Base-by-base conservation (phyloP, 2,888 invertebrate species). In the Cryptocheilus praepositus region DNA sequence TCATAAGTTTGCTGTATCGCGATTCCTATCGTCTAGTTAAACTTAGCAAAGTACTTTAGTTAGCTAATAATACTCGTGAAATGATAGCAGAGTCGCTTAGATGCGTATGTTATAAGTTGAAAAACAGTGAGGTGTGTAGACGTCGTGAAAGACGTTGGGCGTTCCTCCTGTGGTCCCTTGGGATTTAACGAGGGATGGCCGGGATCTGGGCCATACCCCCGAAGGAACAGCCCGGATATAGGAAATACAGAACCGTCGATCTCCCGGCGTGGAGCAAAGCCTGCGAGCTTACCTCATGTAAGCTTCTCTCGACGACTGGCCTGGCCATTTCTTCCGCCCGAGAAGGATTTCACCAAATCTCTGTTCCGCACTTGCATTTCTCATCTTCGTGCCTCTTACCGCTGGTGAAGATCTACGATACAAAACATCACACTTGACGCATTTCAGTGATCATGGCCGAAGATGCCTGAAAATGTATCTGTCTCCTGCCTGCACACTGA, bases 251-350 rank as follows among this genome's bases (percentile, higher is more conserved):
- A 69, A 76, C 71, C 81, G 82, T 82, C 83, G 84, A 84, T 85
- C 84, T 86, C 81, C 78, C 79, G 69, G 70, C 73, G 81, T 74
- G 70, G 70, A 78, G 81, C 74, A 43, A 84, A 86, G 85, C 83
- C 85, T 79, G 72, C 80, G 73, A 82, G 85, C 85, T 85, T 85
- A 85, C 80, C 74, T n/a, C 60, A 59, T 78, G 77, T 86, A 85
- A 86, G 85, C 85, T 82, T 72, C 81, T 80, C 79, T 76, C 81
- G 64, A 70, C 70, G 68, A 77, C 8, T 45, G 25, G 44, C 58
- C 65, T 57, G 75, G 69, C 79, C 76, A 76, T 78, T 77, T 81
- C 81, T 76, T 66, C 72, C 67, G 70, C 74, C 67, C 64, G 73
- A 65, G 70, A 70, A 71, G 81, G 79, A 76, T 82, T 79, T 77